Evolutionary conservation across 1,140 invertebrate species (phyloP).

Genomic region (Oryzaephilus surinamensis): DNA sequence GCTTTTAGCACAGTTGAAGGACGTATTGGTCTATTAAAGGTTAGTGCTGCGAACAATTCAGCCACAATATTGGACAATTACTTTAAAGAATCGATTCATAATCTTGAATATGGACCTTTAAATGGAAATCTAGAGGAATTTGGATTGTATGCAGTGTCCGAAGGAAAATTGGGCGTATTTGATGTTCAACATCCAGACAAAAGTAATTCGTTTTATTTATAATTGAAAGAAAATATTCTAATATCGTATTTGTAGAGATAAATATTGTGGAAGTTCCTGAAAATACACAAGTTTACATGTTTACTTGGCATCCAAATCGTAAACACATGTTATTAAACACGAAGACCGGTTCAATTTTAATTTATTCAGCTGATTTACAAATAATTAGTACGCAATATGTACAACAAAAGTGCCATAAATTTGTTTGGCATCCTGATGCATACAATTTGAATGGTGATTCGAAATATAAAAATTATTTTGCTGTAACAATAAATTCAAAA

Average conservation of each 20-base stretch:
- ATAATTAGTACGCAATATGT: conserved; percentile 3
- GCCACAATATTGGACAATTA: no score
- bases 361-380: conserved; percentile 12
- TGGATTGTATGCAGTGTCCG: conserved; percentile 42
- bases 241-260: no score
- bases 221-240: no score
- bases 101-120: conserved; percentile 38
- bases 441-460: no score
- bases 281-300: conserved; percentile 39
- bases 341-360: conserved; percentile 41
- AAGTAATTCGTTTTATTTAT: no score
- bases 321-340: conserved; percentile 47
- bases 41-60: no score
- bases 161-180: conserved; percentile 41
- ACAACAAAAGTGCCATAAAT: conserved; percentile 22
- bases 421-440: conserved; percentile 60
- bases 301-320: conserved; percentile 54
- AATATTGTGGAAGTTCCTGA: conserved; percentile 22
- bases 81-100: no score
- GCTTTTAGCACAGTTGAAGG: conserved; percentile 71
- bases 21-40: no score
- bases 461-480: no score
- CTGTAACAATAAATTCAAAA: no score
- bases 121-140: conserved; percentile 23
- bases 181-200: conserved; percentile 34